A percentile compares a stretch with the other conserved stretches of the same genome.
Conservation (phyloP, 2,113 vertebrate species). For the Piaya cayana region DNA sequence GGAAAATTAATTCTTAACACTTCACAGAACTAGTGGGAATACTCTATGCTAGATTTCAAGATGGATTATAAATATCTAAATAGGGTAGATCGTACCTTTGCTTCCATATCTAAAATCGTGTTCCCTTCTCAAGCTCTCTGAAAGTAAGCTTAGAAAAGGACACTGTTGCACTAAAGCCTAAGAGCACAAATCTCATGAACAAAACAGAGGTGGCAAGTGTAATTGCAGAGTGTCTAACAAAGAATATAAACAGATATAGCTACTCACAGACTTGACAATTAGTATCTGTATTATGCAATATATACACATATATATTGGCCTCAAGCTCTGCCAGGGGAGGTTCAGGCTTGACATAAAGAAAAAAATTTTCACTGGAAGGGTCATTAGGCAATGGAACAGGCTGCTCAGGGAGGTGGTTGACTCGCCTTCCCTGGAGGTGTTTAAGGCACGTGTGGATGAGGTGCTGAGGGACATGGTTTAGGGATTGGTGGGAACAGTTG, state of each 20-base stretch:
- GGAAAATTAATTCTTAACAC: neutral
- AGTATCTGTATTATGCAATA: neutral
- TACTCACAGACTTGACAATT: neutral
- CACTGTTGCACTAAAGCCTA: neutral
- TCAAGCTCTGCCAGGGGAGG: too few species aligned
- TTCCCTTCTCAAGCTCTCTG: neutral
- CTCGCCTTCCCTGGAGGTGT: too few species aligned
- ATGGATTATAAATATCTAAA: neutral
- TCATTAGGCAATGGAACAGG: too few species aligned
- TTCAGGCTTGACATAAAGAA: too few species aligned
- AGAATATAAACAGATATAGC: neutral
- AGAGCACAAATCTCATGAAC: neutral
- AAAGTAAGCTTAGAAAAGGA: neutral
- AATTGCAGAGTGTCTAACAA: neutral
- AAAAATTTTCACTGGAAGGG: too few species aligned
- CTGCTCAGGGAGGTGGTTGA: too few species aligned
- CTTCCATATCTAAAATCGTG: neutral
- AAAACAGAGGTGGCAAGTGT: neutral
- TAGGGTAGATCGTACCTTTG: neutral
- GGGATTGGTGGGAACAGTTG: too few species aligned
- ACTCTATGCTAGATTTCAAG: neutral
- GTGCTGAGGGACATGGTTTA: too few species aligned
- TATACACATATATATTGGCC: accelerated
- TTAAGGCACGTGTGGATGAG: too few species aligned
- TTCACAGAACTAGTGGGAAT: neutral